Base-by-base conservation (phyloP, 2,888 invertebrate species). In the Papilio elwesi region DNA sequence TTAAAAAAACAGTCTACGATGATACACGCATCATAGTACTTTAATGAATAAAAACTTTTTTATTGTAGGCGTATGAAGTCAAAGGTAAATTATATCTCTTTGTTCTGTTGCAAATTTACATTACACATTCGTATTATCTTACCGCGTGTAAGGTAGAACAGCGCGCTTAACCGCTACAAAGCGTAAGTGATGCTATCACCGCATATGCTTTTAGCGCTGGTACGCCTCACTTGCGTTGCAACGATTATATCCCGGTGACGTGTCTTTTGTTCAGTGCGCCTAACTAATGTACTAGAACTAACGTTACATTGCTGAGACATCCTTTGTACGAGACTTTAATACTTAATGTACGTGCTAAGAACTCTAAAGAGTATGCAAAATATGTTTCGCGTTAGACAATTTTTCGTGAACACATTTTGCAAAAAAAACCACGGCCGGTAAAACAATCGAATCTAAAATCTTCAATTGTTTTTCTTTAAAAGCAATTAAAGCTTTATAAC, bases 201-300 rank as follows among this genome's bases (percentile, higher is more conserved):
- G 48, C 47, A 63, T 63, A 53, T 36, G 67, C 71, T 72, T 72
- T 72, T 68, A 72, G 55, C 63, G 67, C 59, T 48, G 43, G n/a
- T 49, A 38, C 71, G n/a, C 49, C 57, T 48, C 65, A 53, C 49
- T 51, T n/a, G 59, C 12, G 51, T 36, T 52, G 59, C 59, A 71
- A 67, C 51, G 59, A 59, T 64, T 64, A 55, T 49, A 16, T 49
- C 57, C 0, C 53, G 13, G 53, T 48, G n/a, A 38, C 43, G 59
- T 66, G 57, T 43, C 51, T 57, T 55, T 55, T 49, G 52, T 51
- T 71, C 51, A 16, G 47, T 51, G 59, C 51, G 1, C 15, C 57
- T 15, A 68, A 38, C 59, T 71, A 67, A 71, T 71, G 71, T 71
- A 43, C 52, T 47, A 52, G 62, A 71, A 67, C 51, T 43, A 59